Percentiles rank a stretch among this genome's conserved stretches.
These are phyloP conservation scores for Steinernema khuongi DNA, from an alignment of 1,140 invertebrate genomes.

Conservation along the genomic window DNA sequence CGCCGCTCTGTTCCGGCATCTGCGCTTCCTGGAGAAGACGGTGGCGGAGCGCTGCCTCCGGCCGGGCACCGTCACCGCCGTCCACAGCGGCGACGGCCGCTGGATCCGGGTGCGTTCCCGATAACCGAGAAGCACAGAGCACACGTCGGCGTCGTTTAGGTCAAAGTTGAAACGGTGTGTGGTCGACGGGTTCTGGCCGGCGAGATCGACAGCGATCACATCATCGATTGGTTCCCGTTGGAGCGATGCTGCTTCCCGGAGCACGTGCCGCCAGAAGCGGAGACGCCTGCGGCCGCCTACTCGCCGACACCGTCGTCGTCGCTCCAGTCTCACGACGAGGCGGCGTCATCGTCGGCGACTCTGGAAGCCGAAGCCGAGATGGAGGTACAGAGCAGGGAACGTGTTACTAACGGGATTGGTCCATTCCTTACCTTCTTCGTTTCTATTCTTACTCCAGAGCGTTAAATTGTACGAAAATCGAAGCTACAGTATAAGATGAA, in stretches of 20 bases:
- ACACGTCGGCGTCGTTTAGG: background rate
- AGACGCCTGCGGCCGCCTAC: background rate
- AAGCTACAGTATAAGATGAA: no score
- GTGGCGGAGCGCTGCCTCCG: background rate
- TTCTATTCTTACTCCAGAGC: no score
- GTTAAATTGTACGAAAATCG: no score
- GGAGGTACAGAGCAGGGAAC: background rate
- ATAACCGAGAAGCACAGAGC: background rate
- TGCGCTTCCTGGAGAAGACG: background rate
- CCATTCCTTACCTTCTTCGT: no score
- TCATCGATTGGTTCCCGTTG: conserved; percentile 7
- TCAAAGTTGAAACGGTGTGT: conserved; percentile 3
- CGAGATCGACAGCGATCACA: background rate
- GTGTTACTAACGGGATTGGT: background rate
- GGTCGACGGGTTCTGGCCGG: background rate
- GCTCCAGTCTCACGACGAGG: background rate
- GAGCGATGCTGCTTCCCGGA: background rate
- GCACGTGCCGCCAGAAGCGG: background rate
- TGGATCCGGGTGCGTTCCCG: background rate
- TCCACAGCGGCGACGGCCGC: background rate
- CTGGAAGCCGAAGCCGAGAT: background rate
- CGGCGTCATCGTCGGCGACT: background rate
- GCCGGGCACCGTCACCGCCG: background rate
- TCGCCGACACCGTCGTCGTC: background rate
- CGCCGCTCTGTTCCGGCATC: background rate